Conservation (phyloP, 2,113 vertebrate species). For the Pteropus alecto region DNA sequence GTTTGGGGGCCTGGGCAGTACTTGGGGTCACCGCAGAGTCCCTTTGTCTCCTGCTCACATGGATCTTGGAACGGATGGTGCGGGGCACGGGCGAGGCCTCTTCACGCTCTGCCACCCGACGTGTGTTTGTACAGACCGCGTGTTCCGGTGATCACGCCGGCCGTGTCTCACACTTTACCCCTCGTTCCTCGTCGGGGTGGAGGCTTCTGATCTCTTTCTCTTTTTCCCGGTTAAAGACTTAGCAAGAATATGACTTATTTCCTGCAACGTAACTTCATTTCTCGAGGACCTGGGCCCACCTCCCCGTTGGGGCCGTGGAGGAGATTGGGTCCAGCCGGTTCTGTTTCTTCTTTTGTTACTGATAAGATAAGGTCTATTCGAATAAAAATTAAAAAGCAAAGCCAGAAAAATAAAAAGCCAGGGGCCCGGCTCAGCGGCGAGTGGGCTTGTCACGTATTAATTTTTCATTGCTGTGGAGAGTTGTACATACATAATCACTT, state of each 20-base stretch:
- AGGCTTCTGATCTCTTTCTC: no score
- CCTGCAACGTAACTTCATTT: neutral
- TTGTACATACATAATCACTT: slow-evolving; percentile 90
- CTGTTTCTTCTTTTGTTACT: neutral
- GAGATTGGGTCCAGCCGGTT: neutral
- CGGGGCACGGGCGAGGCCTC: no score
- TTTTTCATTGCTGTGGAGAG: slow-evolving; percentile 89
- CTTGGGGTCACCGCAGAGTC: no score
- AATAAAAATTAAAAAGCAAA: slow-evolving; percentile 66
- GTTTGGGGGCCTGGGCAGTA: no score
- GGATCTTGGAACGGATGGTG: no score
- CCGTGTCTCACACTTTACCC: no score
- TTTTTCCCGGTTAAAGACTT: neutral
- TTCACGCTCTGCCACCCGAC: no score
- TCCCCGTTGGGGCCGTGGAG: neutral
- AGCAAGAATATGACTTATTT: neutral
- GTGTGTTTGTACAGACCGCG: no score
- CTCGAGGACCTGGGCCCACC: neutral
- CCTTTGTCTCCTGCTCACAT: no score
- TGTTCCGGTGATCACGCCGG: no score
- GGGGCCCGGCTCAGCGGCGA: slow-evolving; percentile 78
- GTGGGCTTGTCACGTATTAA: slow-evolving; percentile 88
- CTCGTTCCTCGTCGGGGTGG: no score
- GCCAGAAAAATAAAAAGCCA: slow-evolving; percentile 83
- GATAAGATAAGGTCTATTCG: slow-evolving; percentile 47